Percentiles rank a stretch among this genome's conserved stretches.
These are phyloP conservation scores for Stictonetta naevosa DNA, from an alignment of 2,113 vertebrate genomes.

Conservation along the genomic window DNA sequence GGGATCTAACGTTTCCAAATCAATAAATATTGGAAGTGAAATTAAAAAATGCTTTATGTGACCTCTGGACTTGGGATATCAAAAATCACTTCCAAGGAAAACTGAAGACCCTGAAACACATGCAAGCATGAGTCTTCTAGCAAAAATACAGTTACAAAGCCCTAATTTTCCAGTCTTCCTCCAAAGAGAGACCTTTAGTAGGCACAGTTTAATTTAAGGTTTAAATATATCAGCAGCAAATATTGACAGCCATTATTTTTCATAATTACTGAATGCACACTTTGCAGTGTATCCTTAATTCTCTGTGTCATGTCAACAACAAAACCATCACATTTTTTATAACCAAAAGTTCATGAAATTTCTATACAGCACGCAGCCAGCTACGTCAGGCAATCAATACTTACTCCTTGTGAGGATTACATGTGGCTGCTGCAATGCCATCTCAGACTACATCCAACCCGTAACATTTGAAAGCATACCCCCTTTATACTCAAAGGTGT, in stretches of 20 bases:
- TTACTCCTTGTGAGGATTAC: neutral
- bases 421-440: constrained; percentile 19
- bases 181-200: constrained; percentile 64
- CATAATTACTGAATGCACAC: constrained; percentile 27
- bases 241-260: neutral
- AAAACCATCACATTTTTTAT: neutral
- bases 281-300: constrained; percentile 14
- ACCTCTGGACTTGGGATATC: constrained; percentile 65
- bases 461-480: neutral
- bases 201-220: constrained; percentile 66
- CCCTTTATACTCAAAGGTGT: neutral
- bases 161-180: constrained; percentile 74
- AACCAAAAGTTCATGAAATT: neutral
- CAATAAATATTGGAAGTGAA: constrained; percentile 68
- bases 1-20: constrained; percentile 60
- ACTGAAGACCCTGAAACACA: constrained; percentile 72
- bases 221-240: constrained; percentile 68
- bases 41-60: constrained; percentile 47
- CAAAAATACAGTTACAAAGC: constrained; percentile 68
- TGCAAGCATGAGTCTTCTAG: constrained; percentile 73
- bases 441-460: neutral
- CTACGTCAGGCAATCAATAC: neutral
- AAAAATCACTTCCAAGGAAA: constrained; percentile 72
- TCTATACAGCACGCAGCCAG: neutral
- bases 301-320: neutral